Conservation (phyloP, 2,113 vertebrate species). For the Psophia crepitans region DNA sequence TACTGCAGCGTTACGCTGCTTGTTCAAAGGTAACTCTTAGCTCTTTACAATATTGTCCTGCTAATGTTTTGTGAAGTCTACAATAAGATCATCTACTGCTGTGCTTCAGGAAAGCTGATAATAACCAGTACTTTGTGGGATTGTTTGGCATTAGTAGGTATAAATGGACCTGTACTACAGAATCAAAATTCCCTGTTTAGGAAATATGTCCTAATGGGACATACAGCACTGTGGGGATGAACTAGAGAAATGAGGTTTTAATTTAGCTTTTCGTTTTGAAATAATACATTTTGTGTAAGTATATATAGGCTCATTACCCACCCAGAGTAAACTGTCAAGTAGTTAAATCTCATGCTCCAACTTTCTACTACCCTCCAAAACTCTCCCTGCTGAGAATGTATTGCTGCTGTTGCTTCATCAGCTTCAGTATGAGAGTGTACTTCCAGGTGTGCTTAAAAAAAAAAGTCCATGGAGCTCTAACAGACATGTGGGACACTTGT, state of each 20-base stretch:
- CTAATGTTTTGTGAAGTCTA: background rate
- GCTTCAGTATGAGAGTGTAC: background rate
- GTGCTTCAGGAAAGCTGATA: background rate
- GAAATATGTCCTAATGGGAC: background rate
- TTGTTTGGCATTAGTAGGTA: background rate
- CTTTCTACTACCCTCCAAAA: background rate
- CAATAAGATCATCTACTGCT: background rate
- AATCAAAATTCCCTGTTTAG: background rate
- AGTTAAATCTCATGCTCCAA: background rate
- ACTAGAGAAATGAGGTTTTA: background rate
- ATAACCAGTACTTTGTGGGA: background rate
- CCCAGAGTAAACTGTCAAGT: background rate
- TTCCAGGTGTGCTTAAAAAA: background rate
- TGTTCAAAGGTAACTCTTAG: background rate
- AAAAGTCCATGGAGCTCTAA: background rate
- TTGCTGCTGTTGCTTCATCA: background rate
- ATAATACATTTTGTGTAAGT: background rate
- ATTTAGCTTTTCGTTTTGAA: background rate
- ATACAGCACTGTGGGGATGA: background rate
- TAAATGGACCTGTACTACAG: background rate
- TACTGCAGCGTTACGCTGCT: background rate
- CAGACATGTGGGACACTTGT: background rate
- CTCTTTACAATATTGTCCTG: background rate
- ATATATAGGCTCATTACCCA: background rate
- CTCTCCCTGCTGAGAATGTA: background rate